A percentile compares a stretch with the other conserved stretches of the same genome.
Conservation (phyloP, 1,140 invertebrate species). For the Drosophila yakuba region DNA sequence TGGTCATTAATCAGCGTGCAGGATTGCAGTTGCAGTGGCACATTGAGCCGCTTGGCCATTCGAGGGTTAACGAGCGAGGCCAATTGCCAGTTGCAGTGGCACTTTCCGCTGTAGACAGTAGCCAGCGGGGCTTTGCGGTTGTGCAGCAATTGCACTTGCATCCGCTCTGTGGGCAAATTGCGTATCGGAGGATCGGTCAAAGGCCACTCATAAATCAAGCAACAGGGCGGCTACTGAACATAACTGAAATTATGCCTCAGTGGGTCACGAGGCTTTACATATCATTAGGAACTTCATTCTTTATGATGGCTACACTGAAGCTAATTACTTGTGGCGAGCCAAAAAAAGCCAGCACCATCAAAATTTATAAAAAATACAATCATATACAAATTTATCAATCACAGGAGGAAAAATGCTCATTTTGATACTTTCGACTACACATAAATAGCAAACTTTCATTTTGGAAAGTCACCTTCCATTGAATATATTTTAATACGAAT, state of each 20-base stretch:
- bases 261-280: constrained; percentile 27
- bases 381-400: too few relatives aligned
- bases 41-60: constrained; percentile 41
- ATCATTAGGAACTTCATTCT: constrained; percentile 5
- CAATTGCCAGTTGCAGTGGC: constrained; percentile 36
- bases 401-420: too few relatives aligned
- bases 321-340: too few relatives aligned
- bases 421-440: too few relatives aligned
- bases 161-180: constrained; percentile 18
- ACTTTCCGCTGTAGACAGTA: constrained; percentile 38
- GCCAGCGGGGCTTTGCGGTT: constrained; percentile 3
- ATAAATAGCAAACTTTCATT: too few relatives aligned
- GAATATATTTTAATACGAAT: constrained; percentile 58
- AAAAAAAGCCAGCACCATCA: too few relatives aligned
- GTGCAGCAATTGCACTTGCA: neutral
- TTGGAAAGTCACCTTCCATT: constrained; percentile 5
- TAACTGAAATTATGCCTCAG: constrained; percentile 12
- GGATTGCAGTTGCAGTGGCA: constrained; percentile 4
- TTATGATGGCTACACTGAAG: too few relatives aligned
- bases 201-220: constrained; percentile 60
- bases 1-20: constrained; percentile 60
- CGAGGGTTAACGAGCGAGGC: constrained; percentile 61
- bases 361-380: too few relatives aligned
- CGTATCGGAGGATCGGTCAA: constrained; percentile 33
- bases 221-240: constrained; percentile 16